Base-by-base conservation (phyloP, 2,113 vertebrate genomes). In the Elgaria multicarinata region DNA sequence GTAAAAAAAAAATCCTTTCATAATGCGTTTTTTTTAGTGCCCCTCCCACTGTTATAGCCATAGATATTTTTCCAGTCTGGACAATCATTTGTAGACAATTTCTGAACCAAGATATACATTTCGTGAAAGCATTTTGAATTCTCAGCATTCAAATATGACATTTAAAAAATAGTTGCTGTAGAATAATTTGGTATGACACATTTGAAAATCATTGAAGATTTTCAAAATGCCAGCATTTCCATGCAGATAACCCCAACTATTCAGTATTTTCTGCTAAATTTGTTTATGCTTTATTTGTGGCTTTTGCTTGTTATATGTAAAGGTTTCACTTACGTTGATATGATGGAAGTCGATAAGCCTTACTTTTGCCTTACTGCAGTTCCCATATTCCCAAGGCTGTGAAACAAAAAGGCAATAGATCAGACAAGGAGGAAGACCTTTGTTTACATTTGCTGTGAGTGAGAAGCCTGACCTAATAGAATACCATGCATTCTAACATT, bases 311-410 rank as follows among this genome's bases (percentile, higher is more conserved):
- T 74, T 74, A 85, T 46, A 36, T 20, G 33, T n/a, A 86, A 39
- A 74, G 22, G 1, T 39, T 69, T 79, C 14, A 67, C 86, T 87
- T 66, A 69, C 75, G 20, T 44, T 58, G 44, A 6, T n/a, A 0
- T 2, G n/a, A n/a, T 39, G 8, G 31, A 82, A 58, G 3, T 24
- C 12, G 31, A 82, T 20, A 1, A 36, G 1, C 2, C 2, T 62
- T 26, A 89, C 20, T 42, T 0, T 2, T 0, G 0, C 0, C 1
- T 64, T 2, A 2, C 85, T 10, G 42, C 31, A 50, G 8, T 4
- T 22, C 44, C 18, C 22, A 64, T 18, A 12, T 26, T 58, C 6
- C 3, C 4, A 12, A 3, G 31, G 13, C 42, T 89, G 55, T 64
- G 33, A 31, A 28, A 66, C 5, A 76, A 75, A 64, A 76, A 83